Conservation (phyloP, 2,888 invertebrate species). For the Anorthoa munda region DNA sequence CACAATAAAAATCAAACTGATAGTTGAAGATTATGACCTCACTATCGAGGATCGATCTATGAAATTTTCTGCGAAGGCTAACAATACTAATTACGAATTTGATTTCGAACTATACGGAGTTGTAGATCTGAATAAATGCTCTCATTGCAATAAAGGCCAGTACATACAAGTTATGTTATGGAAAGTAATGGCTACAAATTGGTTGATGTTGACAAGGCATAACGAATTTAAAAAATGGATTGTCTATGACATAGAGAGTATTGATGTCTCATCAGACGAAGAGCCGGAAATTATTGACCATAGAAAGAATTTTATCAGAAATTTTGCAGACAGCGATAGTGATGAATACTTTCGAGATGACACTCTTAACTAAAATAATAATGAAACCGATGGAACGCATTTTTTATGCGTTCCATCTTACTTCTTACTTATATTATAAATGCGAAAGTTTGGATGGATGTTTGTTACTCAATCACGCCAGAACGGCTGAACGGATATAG, state of each 20-base stretch:
- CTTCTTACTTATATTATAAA: too few relatives aligned
- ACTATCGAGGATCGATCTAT: constrained; percentile 74
- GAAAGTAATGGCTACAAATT: constrained; percentile 78
- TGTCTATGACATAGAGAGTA: constrained; percentile 80
- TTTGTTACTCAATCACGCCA: too few relatives aligned
- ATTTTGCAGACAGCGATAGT: constrained; percentile 68
- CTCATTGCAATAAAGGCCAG: constrained; percentile 81
- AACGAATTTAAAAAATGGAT: constrained; percentile 80
- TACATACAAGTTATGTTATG: constrained; percentile 80
- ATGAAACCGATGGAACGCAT: background rate
- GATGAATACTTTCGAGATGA: constrained; percentile 73
- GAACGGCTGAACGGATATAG: too few relatives aligned
- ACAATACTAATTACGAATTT: constrained; percentile 79
- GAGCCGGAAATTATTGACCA: constrained; percentile 67
- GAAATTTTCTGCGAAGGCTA: constrained; percentile 73
- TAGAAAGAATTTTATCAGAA: constrained; percentile 66
- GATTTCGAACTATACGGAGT: constrained; percentile 84
- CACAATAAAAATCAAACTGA: constrained; percentile 80
- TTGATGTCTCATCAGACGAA: constrained; percentile 81
- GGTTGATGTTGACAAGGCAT: constrained; percentile 79
- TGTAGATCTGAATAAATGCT: constrained; percentile 71
- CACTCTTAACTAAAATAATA: constrained; percentile 16
- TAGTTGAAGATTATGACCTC: constrained; percentile 79
- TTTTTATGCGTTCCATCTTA: background rate
- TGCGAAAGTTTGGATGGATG: too few relatives aligned